Percentiles rank a stretch among this genome's conserved stretches.
Conservation (phyloP, 2,113 vertebrate species). For the Mobula birostris region DNA sequence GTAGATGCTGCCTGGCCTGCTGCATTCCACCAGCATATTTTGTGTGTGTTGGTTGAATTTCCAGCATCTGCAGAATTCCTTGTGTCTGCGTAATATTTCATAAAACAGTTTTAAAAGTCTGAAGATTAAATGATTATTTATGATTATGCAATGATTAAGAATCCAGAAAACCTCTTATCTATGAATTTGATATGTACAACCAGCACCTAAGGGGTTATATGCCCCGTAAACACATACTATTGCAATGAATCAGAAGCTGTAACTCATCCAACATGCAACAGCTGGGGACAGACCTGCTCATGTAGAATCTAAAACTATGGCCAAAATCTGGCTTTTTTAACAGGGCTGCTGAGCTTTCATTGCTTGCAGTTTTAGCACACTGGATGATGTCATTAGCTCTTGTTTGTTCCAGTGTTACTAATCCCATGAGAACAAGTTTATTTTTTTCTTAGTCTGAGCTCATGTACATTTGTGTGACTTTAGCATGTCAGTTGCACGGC, state of each 20-base stretch:
- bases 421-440: conserved; percentile 52
- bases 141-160: conserved; percentile 9
- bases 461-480: neutral
- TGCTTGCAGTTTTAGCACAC: conserved; percentile 4
- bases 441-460: neutral
- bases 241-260: conserved; percentile 36
- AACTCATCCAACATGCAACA: conserved; percentile 33
- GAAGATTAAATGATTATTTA: conserved; percentile 35
- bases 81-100: neutral
- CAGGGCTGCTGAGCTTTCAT: conserved; percentile 26
- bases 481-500: neutral
- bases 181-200: conserved; percentile 32
- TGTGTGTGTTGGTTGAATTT: no score
- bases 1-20: no score
- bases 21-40: no score
- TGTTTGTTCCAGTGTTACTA: conserved; percentile 61
- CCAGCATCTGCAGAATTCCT: no score
- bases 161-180: conserved; percentile 31
- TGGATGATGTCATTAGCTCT: conserved; percentile 36
- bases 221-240: conserved; percentile 33
- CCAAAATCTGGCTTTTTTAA: conserved; percentile 25
- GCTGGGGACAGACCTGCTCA: conserved; percentile 34
- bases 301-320: conserved; percentile 7
- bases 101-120: conserved; percentile 11
- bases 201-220: conserved; percentile 32